These are phyloP conservation scores for Bombus breviceps DNA, from an alignment of 1,140 invertebrate genomes.

Conservation along the genomic window DNA sequence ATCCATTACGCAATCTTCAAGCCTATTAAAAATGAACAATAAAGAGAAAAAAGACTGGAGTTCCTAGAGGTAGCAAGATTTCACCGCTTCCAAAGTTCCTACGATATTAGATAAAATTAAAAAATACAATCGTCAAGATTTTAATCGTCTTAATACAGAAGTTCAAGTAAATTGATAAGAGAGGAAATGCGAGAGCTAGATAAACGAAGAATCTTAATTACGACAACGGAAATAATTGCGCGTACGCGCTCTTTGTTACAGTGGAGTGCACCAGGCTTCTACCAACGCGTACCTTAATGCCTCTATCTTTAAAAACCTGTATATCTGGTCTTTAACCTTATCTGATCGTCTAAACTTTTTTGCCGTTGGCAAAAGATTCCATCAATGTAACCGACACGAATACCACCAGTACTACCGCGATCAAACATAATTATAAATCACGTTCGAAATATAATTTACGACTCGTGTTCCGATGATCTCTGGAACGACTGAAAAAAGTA, in stretches of 20 bases:
- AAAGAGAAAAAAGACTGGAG: background rate
- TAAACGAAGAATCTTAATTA: slow-evolving; percentile 3
- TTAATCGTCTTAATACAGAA: background rate
- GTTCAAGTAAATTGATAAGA: background rate
- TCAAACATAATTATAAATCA: background rate
- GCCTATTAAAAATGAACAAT: background rate
- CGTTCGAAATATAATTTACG: background rate
- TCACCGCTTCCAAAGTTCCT: background rate
- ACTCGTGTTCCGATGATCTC: background rate
- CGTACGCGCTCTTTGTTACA: background rate
- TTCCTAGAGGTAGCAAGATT: background rate
- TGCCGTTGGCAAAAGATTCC: background rate
- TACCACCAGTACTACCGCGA: background rate
- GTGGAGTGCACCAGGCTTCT: too few relatives aligned
- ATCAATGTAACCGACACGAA: background rate
- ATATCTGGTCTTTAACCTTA: slow-evolving; percentile 16
- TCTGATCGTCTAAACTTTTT: slow-evolving; percentile 23
- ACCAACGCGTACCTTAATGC: background rate
- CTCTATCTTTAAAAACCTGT: slow-evolving; percentile 9
- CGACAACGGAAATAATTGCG: too few relatives aligned
- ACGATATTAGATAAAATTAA: background rate
- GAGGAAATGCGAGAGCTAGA: background rate
- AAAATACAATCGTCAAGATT: too few relatives aligned
- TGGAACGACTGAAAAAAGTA: background rate
- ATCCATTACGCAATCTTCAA: background rate